Percentiles rank a stretch among this genome's conserved stretches.
phyloP scores from a whole-genome alignment of 2,888 invertebrate genomes.

The Selenia dentaria region DNA sequence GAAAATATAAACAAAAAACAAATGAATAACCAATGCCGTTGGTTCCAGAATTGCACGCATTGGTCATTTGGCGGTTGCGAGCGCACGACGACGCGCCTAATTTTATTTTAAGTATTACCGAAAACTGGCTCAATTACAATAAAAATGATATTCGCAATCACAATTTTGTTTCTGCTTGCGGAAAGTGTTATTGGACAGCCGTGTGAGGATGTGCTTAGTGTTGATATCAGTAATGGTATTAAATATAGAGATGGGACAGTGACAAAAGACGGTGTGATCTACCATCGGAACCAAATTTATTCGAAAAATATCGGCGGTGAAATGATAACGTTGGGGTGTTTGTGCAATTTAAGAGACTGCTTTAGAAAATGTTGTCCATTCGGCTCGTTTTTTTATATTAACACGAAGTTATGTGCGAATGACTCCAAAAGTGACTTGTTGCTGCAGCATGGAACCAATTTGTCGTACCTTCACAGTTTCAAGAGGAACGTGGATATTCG shows the following conservation, averaged over 20 bases:
- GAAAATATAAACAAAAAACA: background rate
- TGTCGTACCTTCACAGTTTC: slow-evolving; percentile 42
- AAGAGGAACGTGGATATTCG: slow-evolving; percentile 40
- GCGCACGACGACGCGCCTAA: slow-evolving; percentile 13
- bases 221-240: slow-evolving; percentile 51
- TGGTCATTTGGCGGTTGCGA: slow-evolving; percentile 2
- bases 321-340: slow-evolving; percentile 56
- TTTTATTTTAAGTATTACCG: background rate
- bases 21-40: slow-evolving; percentile 1
- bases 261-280: slow-evolving; percentile 46
- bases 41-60: background rate
- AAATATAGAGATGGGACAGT: slow-evolving; percentile 40
- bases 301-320: slow-evolving; percentile 48
- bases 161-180: slow-evolving; percentile 34
- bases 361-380: slow-evolving; percentile 67
- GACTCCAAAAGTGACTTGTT: slow-evolving; percentile 43
- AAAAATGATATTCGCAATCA: slow-evolving; percentile 19
- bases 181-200: slow-evolving; percentile 41
- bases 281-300: slow-evolving; percentile 51
- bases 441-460: slow-evolving; percentile 41
- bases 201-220: slow-evolving; percentile 49
- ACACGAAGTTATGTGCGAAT: slow-evolving; percentile 38
- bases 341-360: slow-evolving; percentile 58
- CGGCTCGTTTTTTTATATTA: slow-evolving; percentile 41
- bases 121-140: slow-evolving; percentile 28